Conservation (phyloP, 2,797 vertebrate species). For the Anolis apletophallus region DNA sequence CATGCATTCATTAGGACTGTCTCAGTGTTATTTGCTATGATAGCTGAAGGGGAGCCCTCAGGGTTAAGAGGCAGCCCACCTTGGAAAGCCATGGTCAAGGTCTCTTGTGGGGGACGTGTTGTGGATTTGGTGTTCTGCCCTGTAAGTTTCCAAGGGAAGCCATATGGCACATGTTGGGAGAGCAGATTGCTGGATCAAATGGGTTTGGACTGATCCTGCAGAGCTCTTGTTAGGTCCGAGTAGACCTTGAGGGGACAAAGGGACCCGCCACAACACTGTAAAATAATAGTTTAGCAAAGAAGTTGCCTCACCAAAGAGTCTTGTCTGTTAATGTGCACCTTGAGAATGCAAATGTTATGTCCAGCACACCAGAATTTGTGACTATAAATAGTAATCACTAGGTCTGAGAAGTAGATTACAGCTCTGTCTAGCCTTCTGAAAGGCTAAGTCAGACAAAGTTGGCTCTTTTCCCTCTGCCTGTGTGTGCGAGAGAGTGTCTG, state of each 20-base stretch:
- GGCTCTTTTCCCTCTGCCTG: background rate
- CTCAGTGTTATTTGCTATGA: background rate
- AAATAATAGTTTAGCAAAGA: constrained; percentile 16
- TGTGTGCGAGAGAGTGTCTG: background rate
- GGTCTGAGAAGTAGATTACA: constrained; percentile 71
- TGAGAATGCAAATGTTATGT: constrained; percentile 42
- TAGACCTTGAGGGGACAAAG: background rate
- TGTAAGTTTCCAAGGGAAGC: background rate
- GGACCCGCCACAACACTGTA: background rate
- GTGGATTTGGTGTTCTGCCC: background rate
- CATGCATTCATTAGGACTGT: too few species aligned
- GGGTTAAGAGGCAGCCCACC: background rate
- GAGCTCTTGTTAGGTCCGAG: background rate
- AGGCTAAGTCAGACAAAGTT: constrained; percentile 69
- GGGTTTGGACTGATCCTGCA: background rate
- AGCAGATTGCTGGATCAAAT: background rate
- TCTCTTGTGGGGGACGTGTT: too few species aligned
- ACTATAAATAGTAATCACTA: constrained; percentile 72
- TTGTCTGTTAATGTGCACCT: constrained; percentile 33
- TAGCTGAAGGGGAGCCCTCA: background rate
- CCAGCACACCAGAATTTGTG: constrained; percentile 35
- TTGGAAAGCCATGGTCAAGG: background rate
- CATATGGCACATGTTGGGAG: background rate
- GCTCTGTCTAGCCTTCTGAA: constrained; percentile 62
- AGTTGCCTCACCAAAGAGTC: background rate